Base-by-base conservation (phyloP, 2,113 vertebrate species). In the Leptocoma aspasia region DNA sequence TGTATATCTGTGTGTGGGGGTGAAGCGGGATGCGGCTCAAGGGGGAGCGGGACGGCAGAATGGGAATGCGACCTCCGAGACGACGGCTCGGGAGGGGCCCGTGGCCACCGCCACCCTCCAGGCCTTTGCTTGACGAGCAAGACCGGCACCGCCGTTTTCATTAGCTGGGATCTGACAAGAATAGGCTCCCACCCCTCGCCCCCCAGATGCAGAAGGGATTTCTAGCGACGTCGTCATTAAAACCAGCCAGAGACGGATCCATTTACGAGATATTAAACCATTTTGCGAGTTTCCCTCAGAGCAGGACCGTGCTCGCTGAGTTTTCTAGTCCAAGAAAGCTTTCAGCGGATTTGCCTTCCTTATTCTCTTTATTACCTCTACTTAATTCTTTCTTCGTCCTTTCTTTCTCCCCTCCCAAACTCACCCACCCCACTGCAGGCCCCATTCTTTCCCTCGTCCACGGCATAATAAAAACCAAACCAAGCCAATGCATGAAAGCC, bases 381-480 rank as follows among this genome's bases (percentile, higher is more conserved):
- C 76, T 96, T 97, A 93, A 94, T 96, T 93, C 77, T 90, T 82
- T 86, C 87, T 66, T 96, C 21, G 8, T 90, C 37, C 26, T 76
- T 73, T 45, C 31, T 50, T 54, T 59, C 27, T 42, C 10, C 35
- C 39, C 39, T 73, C 45, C 50, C 66, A 19, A 72, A 54, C 31
- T 79, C 75, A 22, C 45, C 39, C 61, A 72, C 53, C 44, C 71
- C 85, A 77, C 68, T 33, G 18, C 76, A 89, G 86, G 70, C 69
- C 69, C 66, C 68, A 69, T 68, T 44, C 68, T 56, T 66, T 77
- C 54, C 35, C 59, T 71, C 53, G 71, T 82, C 57, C 81, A 89
- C 47, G 54, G 53, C 80, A 94, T 95, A 94, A 97, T 91, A 97
- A 94, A 96, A 97, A 92, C 52, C 90, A 95, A 97, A 90, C 45